Percentiles rank a stretch among this genome's conserved stretches.
Conservation (phyloP, 1,140 invertebrate genomes). For the Drosophila bipectinata region DNA sequence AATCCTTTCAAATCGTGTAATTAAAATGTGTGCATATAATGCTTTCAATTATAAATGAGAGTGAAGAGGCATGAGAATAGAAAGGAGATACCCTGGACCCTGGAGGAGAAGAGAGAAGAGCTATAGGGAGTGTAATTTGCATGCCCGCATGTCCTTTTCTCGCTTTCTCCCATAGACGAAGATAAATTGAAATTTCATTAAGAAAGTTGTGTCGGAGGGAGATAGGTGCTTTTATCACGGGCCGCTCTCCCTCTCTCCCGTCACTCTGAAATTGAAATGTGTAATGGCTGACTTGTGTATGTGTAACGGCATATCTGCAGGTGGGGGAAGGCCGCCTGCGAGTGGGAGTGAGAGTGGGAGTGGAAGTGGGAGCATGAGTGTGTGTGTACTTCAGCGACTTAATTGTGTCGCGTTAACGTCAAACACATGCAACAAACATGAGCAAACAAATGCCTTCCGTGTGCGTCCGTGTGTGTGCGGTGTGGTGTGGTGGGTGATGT, state of each 20-base stretch:
- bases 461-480: constrained; percentile 20
- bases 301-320: background rate
- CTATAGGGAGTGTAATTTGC: constrained; percentile 64
- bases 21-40: constrained; percentile 80
- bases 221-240: constrained; percentile 5
- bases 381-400: constrained; percentile 79
- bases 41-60: constrained; percentile 58
- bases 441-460: constrained; percentile 70
- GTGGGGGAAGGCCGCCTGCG: background rate
- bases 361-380: constrained; percentile 32
- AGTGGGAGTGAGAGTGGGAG: background rate
- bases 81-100: background rate
- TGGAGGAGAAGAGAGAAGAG: constrained; percentile 6
- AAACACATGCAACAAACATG: constrained; percentile 81
- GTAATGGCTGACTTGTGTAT: constrained; percentile 65
- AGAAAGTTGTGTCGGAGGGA: constrained; percentile 65
- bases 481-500: constrained; percentile 43
- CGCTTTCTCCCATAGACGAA: constrained; percentile 31
- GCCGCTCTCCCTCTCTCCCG: constrained; percentile 10
- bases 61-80: constrained; percentile 15
- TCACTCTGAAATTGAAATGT: constrained; percentile 77
- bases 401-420: constrained; percentile 81
- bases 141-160: constrained; percentile 32
- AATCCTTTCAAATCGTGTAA: constrained; percentile 70
- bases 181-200: constrained; percentile 81